Evolutionary conservation across 2,113 vertebrate genomes (phyloP).

Genomic region (Thryonomys swinderianus): DNA sequence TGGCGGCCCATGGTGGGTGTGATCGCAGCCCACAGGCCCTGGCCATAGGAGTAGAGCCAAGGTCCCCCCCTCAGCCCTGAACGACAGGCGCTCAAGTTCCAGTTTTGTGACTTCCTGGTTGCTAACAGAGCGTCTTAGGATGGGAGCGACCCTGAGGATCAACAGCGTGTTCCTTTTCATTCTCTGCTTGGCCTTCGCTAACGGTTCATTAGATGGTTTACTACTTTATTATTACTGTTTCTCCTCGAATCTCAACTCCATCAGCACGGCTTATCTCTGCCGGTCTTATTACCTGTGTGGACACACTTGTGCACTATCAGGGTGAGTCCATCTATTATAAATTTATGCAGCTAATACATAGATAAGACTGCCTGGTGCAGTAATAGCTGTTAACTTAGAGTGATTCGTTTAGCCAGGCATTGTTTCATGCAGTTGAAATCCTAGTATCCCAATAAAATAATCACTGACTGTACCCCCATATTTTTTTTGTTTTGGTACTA

Average conservation of each 20-base stretch:
- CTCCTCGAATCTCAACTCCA: background rate
- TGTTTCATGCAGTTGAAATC: background rate
- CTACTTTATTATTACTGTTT: background rate
- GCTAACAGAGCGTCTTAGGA: background rate
- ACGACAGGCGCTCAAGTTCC: background rate
- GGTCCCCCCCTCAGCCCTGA: background rate
- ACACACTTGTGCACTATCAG: rapidly evolving
- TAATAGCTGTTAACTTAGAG: background rate
- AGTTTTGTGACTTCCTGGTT: background rate
- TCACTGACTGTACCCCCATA: background rate
- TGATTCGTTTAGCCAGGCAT: background rate
- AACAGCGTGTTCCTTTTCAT: background rate
- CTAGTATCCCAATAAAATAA: background rate
- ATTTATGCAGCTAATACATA: background rate
- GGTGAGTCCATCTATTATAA: background rate
- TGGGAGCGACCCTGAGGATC: background rate
- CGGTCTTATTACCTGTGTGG: constrained; percentile 77
- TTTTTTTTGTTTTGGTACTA: background rate
- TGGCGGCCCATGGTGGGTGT: rapidly evolving
- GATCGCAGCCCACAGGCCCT: background rate
- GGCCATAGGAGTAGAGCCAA: background rate
- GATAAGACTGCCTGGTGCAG: background rate
- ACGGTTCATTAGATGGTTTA: background rate
- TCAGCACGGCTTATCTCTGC: constrained; percentile 78
- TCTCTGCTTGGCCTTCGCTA: background rate